Evolutionary conservation across 37 sponge, comb jelly and placozoan genomes (phyloP).

Genomic region (Beroe ovata): DNA sequence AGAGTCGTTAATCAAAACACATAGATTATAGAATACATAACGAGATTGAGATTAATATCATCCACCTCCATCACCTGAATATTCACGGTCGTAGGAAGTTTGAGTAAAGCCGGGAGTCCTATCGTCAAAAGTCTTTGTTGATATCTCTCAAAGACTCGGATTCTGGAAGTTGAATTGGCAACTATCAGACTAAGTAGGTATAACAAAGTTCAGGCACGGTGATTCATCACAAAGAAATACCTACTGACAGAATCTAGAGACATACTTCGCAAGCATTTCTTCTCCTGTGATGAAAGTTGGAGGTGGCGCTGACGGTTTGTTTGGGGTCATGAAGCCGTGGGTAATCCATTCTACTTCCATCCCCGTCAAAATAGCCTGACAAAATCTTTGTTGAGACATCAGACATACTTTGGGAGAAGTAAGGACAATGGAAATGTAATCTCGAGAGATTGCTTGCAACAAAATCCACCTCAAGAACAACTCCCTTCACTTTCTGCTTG

Average conservation of each 20-base stretch:
- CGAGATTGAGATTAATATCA: no score
- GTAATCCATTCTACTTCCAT: slow-evolving; percentile 59
- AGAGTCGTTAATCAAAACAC: no score
- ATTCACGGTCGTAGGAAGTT: neutral
- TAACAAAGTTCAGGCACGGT: no score
- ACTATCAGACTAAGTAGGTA: no score
- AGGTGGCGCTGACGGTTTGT: neutral
- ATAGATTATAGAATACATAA: no score
- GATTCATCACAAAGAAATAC: no score
- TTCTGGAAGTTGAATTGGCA: no score
- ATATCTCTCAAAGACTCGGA: slow-evolving; percentile 55
- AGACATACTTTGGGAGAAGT: no score
- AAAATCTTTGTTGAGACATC: no score
- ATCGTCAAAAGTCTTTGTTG: slow-evolving; percentile 42
- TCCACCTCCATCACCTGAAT: slow-evolving; percentile 10
- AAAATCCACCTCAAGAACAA: slow-evolving; percentile 61
- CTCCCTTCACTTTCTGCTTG: slow-evolving; percentile 56
- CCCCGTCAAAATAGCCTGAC: slow-evolving; percentile 51
- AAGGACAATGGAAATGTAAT: no score
- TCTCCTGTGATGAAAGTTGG: slow-evolving; percentile 47
- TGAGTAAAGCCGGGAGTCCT: slow-evolving; percentile 43
- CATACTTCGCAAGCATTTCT: slow-evolving; percentile 45
- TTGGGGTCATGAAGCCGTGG: neutral
- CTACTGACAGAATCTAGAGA: no score
- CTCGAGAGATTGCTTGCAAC: no score